Conservation (phyloP, 2,113 vertebrate genomes). For the Clarias gariepinus region DNA sequence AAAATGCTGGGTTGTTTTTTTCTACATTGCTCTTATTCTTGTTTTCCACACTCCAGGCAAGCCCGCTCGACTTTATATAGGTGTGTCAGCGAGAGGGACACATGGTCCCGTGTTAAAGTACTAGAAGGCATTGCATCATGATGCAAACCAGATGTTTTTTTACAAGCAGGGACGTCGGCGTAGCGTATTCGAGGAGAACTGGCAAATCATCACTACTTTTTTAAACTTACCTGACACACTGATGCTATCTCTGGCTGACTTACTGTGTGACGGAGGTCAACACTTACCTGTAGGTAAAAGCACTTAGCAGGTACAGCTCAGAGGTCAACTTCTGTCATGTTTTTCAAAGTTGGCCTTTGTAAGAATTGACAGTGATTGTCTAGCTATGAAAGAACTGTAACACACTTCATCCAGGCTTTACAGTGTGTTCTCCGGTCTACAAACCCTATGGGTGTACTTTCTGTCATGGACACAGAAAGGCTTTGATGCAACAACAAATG, state of each 20-base stretch:
- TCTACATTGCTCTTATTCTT: not conserved
- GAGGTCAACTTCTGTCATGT: not conserved
- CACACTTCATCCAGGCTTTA: constrained; percentile 24
- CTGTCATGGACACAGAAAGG: constrained; percentile 8
- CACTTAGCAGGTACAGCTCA: constrained; percentile 1
- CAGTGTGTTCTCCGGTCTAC: not conserved
- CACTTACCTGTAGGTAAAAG: constrained; percentile 8
- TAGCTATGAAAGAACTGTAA: constrained; percentile 32
- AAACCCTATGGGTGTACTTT: not conserved
- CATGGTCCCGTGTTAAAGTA: not conserved
- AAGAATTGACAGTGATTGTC: constrained; percentile 16
- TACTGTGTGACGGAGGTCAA: constrained; percentile 29
- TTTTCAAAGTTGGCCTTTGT: constrained; percentile 9
- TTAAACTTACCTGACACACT: constrained; percentile 13
- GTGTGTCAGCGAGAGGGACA: not conserved
- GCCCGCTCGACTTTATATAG: not conserved
- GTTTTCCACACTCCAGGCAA: constrained; percentile 7
- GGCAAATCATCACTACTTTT: constrained; percentile 18
- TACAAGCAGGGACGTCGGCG: not conserved
- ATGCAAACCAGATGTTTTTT: not conserved
- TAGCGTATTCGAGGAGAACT: not conserved
- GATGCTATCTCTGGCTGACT: constrained; percentile 19
- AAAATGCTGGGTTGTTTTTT: too few relatives aligned
- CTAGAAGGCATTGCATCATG: not conserved
- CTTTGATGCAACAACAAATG: constrained; percentile 37